These are phyloP conservation scores for Neelides folsomi DNA, from an alignment of 2,888 invertebrate genomes.

Conservation along the genomic window DNA sequence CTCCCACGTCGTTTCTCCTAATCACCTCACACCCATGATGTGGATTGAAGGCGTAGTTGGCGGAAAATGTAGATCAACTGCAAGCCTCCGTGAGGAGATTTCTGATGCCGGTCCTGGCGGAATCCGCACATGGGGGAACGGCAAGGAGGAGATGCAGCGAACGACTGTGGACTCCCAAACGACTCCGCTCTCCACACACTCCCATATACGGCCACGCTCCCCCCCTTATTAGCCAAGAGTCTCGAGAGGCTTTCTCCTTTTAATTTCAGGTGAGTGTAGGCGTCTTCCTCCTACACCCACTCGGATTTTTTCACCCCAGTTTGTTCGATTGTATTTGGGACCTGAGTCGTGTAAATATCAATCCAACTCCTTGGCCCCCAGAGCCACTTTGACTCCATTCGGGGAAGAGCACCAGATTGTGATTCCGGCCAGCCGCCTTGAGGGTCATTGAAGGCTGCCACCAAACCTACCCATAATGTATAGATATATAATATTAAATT, in stretches of 20 bases:
- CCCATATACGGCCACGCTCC: slow-evolving; percentile 29
- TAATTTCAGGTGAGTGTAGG: slow-evolving; percentile 28
- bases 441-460: too few species aligned
- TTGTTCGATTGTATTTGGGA: neutral
- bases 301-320: neutral
- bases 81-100: neutral
- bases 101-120: neutral
- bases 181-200: slow-evolving; percentile 7
- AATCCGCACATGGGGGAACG: slow-evolving; percentile 1
- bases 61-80: too few species aligned
- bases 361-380: neutral
- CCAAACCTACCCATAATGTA: too few species aligned
- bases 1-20: too few species aligned
- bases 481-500: too few species aligned
- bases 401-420: too few species aligned
- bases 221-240: slow-evolving; percentile 31
- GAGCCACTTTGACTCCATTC: neutral
- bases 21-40: too few species aligned
- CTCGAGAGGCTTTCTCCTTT: slow-evolving; percentile 32
- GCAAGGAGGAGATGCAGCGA: neutral
- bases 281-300: slow-evolving; percentile 22
- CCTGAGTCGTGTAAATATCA: neutral
- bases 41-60: neutral
- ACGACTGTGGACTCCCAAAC: neutral
- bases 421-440: too few species aligned